phyloP scores from a whole-genome alignment of 2,113 vertebrate species.

The Nymphicus hollandicus region DNA sequence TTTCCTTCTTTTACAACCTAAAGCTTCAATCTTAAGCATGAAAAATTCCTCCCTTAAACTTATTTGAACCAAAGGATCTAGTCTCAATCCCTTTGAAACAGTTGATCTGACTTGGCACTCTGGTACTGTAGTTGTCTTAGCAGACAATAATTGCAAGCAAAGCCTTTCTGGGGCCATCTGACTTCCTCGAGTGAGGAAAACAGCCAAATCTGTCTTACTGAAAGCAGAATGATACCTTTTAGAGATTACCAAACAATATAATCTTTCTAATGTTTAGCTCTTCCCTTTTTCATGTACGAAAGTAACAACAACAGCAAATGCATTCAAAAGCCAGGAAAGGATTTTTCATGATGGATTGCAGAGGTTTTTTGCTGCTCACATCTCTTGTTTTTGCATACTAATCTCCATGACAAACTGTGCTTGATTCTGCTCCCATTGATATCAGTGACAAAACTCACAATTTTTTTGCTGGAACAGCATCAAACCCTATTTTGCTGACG shows the following conservation, averaged over 20 bases:
- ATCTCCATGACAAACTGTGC: neutral
- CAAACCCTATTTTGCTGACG: neutral
- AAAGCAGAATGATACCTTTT: conserved; percentile 3
- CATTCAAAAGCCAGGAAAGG: neutral
- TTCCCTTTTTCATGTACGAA: neutral
- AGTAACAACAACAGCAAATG: neutral
- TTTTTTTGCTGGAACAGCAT: neutral
- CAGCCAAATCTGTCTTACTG: neutral
- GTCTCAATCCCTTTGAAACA: neutral
- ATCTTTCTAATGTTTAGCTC: neutral
- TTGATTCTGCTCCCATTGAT: neutral
- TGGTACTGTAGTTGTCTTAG: neutral
- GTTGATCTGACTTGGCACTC: neutral
- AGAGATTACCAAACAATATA: neutral
- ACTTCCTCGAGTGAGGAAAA: neutral
- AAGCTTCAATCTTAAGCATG: neutral
- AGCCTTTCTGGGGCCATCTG: neutral
- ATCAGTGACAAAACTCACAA: neutral
- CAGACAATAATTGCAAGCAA: neutral
- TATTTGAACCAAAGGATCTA: neutral
- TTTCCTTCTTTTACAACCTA: neutral
- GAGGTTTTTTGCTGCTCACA: neutral
- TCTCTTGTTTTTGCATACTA: conserved; percentile 13
- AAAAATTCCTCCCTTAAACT: neutral
- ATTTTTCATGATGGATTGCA: conserved; percentile 7